Conservation (phyloP, 2,113 vertebrate genomes). For the Dissostichus mawsoni region DNA sequence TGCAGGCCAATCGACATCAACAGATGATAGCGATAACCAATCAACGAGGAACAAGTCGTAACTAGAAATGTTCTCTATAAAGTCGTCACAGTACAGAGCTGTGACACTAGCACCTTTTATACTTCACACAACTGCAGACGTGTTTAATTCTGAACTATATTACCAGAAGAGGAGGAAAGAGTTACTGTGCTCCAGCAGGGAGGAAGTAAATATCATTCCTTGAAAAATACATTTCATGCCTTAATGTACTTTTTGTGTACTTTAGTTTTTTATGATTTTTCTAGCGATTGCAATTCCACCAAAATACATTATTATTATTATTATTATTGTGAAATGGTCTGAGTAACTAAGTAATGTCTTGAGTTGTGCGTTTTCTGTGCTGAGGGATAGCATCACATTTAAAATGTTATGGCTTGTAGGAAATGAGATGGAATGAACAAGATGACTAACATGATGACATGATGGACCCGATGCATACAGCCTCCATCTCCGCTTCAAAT, state of each 20-base stretch:
- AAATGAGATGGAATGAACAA: constrained; percentile 53
- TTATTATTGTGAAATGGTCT: constrained; percentile 48
- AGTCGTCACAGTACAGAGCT: constrained; percentile 4
- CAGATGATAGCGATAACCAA: neutral
- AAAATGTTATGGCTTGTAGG: constrained; percentile 12
- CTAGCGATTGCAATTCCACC: constrained; percentile 11
- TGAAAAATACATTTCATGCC: constrained; percentile 22
- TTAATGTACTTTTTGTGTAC: neutral
- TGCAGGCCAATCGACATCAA: neutral
- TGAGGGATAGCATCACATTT: constrained; percentile 13
- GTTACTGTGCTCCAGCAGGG: constrained; percentile 16
- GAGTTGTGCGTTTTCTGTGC: constrained; percentile 17
- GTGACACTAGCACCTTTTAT: constrained; percentile 4
- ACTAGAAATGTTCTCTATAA: constrained; percentile 10
- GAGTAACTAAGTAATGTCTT: constrained; percentile 28
- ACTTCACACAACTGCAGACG: constrained; percentile 15
- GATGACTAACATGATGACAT: constrained; percentile 21
- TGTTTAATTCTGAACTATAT: constrained; percentile 47
- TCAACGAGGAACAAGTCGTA: neutral
- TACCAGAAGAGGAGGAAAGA: constrained; percentile 15
- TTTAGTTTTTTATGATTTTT: neutral
- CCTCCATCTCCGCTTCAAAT: constrained; percentile 36
- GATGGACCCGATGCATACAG: constrained; percentile 32
- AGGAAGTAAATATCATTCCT: constrained; percentile 18
- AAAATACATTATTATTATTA: constrained; percentile 4